These are phyloP conservation scores for Macaria notata DNA, from an alignment of 2,888 invertebrate genomes.

Conservation along the genomic window DNA sequence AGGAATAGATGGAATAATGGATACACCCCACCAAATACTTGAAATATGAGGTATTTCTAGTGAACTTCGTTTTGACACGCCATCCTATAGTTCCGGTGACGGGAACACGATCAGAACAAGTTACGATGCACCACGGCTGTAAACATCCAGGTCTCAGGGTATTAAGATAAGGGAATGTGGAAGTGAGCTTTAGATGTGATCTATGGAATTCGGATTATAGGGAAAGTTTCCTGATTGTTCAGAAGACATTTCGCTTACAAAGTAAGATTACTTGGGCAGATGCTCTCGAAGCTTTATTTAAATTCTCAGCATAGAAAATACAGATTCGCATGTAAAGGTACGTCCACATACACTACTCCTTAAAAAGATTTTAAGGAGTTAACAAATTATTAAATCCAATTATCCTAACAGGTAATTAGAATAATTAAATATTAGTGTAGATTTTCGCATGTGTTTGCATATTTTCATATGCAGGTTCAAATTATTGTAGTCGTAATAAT, in stretches of 20 bases:
- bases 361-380: no score
- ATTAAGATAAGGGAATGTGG: slow-evolving; percentile 50
- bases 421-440: no score
- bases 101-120: slow-evolving; percentile 47
- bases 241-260: not conserved
- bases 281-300: no score
- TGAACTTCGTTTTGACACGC: slow-evolving; percentile 21
- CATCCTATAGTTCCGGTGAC: slow-evolving; percentile 40
- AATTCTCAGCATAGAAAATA: no score
- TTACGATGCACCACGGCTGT: slow-evolving; percentile 53
- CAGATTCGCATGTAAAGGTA: no score
- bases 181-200: slow-evolving; percentile 18
- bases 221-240: not conserved
- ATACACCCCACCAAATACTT: no score
- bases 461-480: no score
- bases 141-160: slow-evolving; percentile 41
- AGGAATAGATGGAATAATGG: not conserved
- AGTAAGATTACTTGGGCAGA: not conserved
- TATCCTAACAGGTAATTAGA: no score
- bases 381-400: no score
- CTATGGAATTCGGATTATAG: slow-evolving; percentile 1
- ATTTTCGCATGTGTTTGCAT: no score
- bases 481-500: no score
- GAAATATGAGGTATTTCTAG: not conserved
- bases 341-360: no score